These are phyloP conservation scores for Protosalanx chinensis DNA, from an alignment of 2,797 vertebrate genomes.

Conservation along the genomic window DNA sequence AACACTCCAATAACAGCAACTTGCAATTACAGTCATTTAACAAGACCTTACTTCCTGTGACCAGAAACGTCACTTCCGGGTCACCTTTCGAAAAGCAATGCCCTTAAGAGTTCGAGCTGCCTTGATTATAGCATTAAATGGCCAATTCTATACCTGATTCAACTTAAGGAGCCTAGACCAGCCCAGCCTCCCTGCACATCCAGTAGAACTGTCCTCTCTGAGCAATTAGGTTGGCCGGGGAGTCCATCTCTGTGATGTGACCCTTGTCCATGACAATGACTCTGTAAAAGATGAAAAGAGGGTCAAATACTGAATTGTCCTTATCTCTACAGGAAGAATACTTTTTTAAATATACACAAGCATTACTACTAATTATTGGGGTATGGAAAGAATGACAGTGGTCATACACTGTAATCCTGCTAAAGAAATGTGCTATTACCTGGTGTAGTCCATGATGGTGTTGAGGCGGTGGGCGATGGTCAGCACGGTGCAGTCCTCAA, in stretches of 20 bases:
- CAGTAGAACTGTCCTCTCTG: conserved; percentile 86
- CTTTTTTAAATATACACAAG: neutral
- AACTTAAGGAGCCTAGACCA: conserved; percentile 60
- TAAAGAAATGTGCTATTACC: conserved; percentile 61
- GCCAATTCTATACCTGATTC: conserved; percentile 39
- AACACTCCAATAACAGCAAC: neutral
- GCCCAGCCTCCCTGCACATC: conserved; percentile 86
- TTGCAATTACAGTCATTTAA: conserved; percentile 41
- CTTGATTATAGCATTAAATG: conserved; percentile 47
- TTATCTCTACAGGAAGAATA: neutral
- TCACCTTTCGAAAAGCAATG: conserved; percentile 44
- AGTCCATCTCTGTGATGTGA: conserved; percentile 84
- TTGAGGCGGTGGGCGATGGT: conserved; percentile 90
- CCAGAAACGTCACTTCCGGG: conserved; percentile 36
- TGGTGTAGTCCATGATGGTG: conserved; percentile 88
- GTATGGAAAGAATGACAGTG: too few relatives aligned
- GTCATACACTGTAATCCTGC: too few relatives aligned
- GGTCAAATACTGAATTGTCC: neutral
- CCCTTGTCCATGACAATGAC: conserved; percentile 93
- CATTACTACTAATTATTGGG: too few relatives aligned
- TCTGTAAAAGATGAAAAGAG: conserved; percentile 61
- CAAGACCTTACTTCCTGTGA: conserved; percentile 31
- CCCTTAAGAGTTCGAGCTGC: conserved; percentile 60
- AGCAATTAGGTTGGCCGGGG: conserved; percentile 79
- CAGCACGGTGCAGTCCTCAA: conserved; percentile 87